Evolutionary conservation across 2,113 vertebrate genomes (phyloP), one percentile per base, ranked within the genome.

Genomic region (Sebastes fasciatus): DNA sequence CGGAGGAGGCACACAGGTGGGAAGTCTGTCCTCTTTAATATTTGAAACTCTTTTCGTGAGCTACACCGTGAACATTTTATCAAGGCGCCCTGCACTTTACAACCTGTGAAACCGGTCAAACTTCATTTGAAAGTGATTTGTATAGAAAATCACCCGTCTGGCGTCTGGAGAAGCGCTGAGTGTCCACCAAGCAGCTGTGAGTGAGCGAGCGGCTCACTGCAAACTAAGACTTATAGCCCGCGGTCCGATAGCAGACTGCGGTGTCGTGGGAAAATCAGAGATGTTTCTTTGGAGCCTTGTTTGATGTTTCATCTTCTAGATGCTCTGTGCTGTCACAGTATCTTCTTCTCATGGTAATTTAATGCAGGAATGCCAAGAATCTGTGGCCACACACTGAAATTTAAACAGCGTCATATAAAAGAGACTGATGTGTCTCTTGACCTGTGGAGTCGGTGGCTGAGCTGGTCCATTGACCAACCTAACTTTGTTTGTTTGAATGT

Each of bases 1-100:
- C 98, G 0, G 98, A 99, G 90, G 98, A 99, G 90, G 94, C 95
- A 58, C 98, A 99, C 96, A 99, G 98, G 98, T 99, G 84, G 73
- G 96, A 94, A 63, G 48, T 71, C 57, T 58, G 34, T 23, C 48
- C 51, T 17, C 45, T 48, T 16, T 23, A 66, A 46, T 48, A 49
- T 17, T 16, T 46, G 42, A 3, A 64, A 48, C 12, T 54, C 8
- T 49, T 66, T 54, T 10, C 19, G 5, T 54, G 8, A 57, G n/a
- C 6, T 49, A 4, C 6, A 46, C 14, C 2, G 0, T 45, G 10
- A 49, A 54, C 51, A 17, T 10, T 65, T 16, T 34, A 17, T 52
- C 0, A 55, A 65, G 21, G 65, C 1, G 0, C 55, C 51, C 14
- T 58, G 48, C 26, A 26, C n/a, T 48, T 48, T 42, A 13, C 14